phyloP scores from a whole-genome alignment of 2,797 vertebrate species.

The Enteromius thamalakanensis region DNA sequence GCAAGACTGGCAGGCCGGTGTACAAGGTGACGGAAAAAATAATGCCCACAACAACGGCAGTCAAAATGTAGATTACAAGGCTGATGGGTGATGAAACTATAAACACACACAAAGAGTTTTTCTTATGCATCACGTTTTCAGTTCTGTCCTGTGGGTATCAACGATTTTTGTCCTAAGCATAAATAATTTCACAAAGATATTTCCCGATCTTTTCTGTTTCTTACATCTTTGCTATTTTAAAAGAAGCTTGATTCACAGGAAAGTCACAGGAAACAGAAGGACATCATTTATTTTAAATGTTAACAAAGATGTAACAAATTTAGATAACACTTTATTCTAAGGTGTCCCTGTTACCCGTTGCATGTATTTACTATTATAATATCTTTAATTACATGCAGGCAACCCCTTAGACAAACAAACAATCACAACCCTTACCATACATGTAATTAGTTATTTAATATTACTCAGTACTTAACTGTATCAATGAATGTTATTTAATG shows the following conservation, averaged over 20 bases:
- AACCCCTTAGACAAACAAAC: no score
- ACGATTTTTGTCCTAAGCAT: background rate
- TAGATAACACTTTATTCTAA: no score
- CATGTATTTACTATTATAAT: no score
- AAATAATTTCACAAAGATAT: background rate
- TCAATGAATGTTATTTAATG: background rate
- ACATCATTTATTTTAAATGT: background rate
- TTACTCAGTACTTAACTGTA: background rate
- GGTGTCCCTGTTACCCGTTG: no score
- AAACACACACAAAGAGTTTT: conserved; percentile 17
- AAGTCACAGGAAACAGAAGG: background rate
- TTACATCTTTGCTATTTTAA: background rate
- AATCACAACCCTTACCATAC: no score
- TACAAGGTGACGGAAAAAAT: conserved; percentile 65
- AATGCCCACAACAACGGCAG: conserved; percentile 38
- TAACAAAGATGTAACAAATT: no score
- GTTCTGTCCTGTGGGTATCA: background rate
- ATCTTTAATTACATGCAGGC: no score
- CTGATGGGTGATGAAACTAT: conserved; percentile 60
- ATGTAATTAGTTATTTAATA: no score
- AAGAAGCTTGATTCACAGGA: background rate
- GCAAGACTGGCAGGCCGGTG: conserved; percentile 66
- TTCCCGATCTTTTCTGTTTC: background rate
- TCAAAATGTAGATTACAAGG: conserved; percentile 61
- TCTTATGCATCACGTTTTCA: background rate